These are phyloP conservation scores for Drosophila fungiperda DNA, from an alignment of 2,888 invertebrate genomes.

Conservation along the genomic window DNA sequence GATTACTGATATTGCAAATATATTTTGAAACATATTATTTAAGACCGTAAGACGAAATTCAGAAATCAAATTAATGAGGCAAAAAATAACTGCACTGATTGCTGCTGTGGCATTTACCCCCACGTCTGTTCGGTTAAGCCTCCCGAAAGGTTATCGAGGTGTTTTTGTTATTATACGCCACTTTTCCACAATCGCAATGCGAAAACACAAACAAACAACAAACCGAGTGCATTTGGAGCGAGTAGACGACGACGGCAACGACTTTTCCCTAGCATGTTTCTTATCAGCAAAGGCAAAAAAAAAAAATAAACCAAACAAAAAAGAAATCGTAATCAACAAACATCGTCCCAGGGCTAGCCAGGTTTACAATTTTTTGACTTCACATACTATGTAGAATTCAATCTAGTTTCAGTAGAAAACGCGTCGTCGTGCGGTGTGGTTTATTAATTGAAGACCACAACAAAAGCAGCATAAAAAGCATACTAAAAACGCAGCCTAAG, in stretches of 20 bases:
- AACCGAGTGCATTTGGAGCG: conserved; percentile 16
- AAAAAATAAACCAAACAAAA: conserved; percentile 1
- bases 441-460: conserved; percentile 32
- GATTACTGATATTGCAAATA: background rate
- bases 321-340: conserved; percentile 16
- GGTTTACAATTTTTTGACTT: conserved; percentile 17
- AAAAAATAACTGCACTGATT: conserved; percentile 6
- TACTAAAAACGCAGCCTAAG: conserved; percentile 22
- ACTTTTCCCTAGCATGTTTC: conserved; percentile 33
- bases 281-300: conserved; percentile 58
- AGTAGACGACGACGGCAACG: conserved; percentile 11
- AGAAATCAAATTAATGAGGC: background rate
- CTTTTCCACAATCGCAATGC: conserved; percentile 19
- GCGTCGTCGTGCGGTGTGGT: conserved; percentile 58
- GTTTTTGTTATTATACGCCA: conserved; percentile 64
- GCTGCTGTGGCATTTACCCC: conserved; percentile 53
- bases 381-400: conserved; percentile 52
- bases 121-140: conserved; percentile 47
- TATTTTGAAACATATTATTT: background rate
- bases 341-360: conserved; percentile 35
- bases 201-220: conserved; percentile 25
- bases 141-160: conserved; percentile 65
- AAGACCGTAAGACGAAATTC: background rate
- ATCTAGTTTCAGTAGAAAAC: conserved; percentile 61
- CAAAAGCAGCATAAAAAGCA: conserved; percentile 33